Percentiles rank a stretch among this genome's conserved stretches.
phyloP scores from a whole-genome alignment of 92 coral and sea anemone genomes.

The Isaurus tuberculatus region DNA sequence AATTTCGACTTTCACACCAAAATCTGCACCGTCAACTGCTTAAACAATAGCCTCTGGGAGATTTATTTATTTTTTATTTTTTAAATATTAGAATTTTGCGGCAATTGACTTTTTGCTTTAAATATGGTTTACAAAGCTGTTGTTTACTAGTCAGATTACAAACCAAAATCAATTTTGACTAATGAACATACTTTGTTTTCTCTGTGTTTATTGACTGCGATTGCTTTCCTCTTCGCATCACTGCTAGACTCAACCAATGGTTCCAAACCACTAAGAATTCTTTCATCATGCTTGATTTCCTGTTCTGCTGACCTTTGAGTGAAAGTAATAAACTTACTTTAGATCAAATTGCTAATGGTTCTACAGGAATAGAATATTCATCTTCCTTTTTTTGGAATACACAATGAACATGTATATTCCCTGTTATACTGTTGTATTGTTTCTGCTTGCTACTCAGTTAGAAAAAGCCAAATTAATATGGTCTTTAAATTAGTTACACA shows the following conservation, averaged over 20 bases:
- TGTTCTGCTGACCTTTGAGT: conserved; percentile 24
- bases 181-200: conserved; percentile 42
- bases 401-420: no score
- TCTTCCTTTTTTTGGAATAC: no score
- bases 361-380: not conserved
- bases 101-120: no score
- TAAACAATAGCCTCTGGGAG: no score
- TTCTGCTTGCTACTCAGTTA: no score
- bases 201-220: conserved; percentile 36
- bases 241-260: not conserved
- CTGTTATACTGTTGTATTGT: no score
- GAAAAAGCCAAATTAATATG: no score
- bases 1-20: no score
- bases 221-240: conserved; percentile 34
- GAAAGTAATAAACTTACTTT: not conserved
- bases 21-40: no score
- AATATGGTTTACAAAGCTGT: not conserved
- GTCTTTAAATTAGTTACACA: no score
- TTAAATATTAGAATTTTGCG: no score
- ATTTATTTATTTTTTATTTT: no score
- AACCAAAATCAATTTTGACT: not conserved
- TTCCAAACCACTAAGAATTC: conserved; percentile 32
- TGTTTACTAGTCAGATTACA: not conserved
- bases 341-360: not conserved
- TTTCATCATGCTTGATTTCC: conserved; percentile 37